A percentile compares a stretch with the other conserved stretches of the same genome.
Evolutionary conservation across 2,113 vertebrate genomes (phyloP).

Genomic region (Sphaerodactylus townsendi): DNA sequence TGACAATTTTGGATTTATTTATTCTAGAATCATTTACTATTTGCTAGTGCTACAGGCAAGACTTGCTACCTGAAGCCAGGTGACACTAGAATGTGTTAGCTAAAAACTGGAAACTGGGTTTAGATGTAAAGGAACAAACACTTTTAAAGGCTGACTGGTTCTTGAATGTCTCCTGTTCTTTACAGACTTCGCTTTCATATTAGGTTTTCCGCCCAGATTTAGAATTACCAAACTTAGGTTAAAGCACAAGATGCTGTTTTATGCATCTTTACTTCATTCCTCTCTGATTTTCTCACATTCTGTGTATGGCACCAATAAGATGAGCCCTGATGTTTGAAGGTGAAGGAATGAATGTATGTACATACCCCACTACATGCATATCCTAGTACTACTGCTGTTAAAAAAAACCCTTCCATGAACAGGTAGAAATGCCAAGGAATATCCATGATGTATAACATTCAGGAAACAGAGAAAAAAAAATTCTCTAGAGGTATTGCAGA

Average conservation of each 20-base stretch:
- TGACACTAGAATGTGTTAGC: background rate
- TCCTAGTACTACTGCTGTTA: conserved; percentile 1
- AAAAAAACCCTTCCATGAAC: background rate
- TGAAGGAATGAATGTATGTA: background rate
- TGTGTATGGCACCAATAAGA: conserved; percentile 16
- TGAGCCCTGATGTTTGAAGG: conserved; percentile 12
- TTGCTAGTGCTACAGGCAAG: background rate
- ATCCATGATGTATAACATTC: conserved; percentile 40
- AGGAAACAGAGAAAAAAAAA: conserved; percentile 32
- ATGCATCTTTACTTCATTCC: conserved; percentile 3
- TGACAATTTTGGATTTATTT: conserved; percentile 28
- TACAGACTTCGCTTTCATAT: conserved; percentile 16
- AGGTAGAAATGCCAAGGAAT: conserved; percentile 35
- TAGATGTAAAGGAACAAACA: background rate
- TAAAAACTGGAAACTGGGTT: background rate
- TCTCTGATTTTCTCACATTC: conserved; percentile 6
- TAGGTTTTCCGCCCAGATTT: background rate
- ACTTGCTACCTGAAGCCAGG: background rate
- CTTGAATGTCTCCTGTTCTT: background rate
- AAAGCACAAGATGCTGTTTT: conserved; percentile 30
- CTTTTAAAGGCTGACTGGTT: background rate
- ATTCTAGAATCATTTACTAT: conserved; percentile 32
- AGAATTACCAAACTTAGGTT: conserved; percentile 22
- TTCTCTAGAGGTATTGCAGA: conserved; percentile 38
- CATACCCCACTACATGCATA: conserved; percentile 21